A percentile compares a stretch with the other conserved stretches of the same genome.
Evolutionary conservation across 2,797 vertebrate species (phyloP).

Genomic region (Amniataba percoides): DNA sequence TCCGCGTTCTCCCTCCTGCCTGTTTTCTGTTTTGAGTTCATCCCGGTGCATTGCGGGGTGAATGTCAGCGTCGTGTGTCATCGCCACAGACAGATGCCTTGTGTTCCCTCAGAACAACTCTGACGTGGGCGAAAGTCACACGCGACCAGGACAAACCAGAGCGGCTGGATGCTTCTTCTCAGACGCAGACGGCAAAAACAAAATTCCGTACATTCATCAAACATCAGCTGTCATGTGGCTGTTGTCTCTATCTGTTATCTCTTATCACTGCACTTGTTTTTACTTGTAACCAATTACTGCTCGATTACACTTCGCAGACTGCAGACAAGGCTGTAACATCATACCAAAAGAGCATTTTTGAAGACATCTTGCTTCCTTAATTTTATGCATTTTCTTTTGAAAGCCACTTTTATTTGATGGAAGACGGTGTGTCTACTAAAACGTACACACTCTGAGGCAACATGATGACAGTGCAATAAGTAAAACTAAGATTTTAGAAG

Average conservation of each 20-base stretch:
- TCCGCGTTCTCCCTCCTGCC: conserved; percentile 1
- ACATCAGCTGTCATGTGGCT: conserved; percentile 27
- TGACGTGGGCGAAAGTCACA: conserved; percentile 33
- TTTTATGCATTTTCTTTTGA: conserved; percentile 12
- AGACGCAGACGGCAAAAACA: conserved; percentile 25
- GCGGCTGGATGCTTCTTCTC: neutral
- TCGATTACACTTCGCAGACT: neutral
- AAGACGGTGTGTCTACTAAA: neutral
- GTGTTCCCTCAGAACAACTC: conserved; percentile 25
- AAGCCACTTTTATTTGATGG: conserved; percentile 7
- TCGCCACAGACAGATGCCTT: conserved; percentile 29
- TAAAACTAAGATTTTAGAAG: conserved; percentile 27
- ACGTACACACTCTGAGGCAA: neutral
- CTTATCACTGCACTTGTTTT: conserved; percentile 24
- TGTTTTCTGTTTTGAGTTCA: conserved; percentile 35
- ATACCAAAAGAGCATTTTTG: neutral
- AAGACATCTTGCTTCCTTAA: neutral
- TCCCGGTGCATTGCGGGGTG: conserved; percentile 14
- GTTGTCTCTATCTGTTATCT: conserved; percentile 22
- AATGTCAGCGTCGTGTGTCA: conserved; percentile 48
- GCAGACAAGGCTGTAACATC: neutral
- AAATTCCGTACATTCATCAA: conserved; percentile 54
- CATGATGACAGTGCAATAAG: conserved; percentile 10
- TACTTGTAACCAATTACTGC: conserved; percentile 15
- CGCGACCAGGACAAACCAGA: conserved; percentile 46